A percentile compares a stretch with the other conserved stretches of the same genome.
Conservation (phyloP, 2,113 vertebrate genomes). For the Oreochromis aureus region DNA sequence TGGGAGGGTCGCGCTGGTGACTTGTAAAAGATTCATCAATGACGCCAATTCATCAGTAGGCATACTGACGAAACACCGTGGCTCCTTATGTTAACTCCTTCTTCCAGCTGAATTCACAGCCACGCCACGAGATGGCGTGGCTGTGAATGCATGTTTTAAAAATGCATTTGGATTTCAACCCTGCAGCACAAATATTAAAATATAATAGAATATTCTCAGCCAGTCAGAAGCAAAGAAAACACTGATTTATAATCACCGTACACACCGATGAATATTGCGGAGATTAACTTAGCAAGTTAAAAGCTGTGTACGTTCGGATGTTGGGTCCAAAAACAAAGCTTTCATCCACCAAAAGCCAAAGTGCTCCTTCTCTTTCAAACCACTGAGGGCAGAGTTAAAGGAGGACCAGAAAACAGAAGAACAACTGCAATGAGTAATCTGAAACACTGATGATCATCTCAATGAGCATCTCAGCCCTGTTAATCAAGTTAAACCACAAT, state of each 20-base stretch:
- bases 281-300: neutral
- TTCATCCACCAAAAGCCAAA: neutral
- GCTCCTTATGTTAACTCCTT: neutral
- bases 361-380: neutral
- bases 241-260: neutral
- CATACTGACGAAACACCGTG: neutral
- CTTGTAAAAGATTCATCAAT: neutral
- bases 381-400: neutral
- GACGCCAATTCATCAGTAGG: neutral
- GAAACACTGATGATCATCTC: conserved; percentile 3
- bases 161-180: neutral
- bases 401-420: neutral
- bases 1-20: neutral
- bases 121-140: neutral
- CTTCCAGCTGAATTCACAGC: neutral
- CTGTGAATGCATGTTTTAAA: neutral
- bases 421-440: neutral
- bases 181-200: neutral
- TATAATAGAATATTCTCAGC: neutral
- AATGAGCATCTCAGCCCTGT: neutral
- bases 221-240: neutral
- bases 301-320: neutral
- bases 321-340: neutral
- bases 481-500: conserved; percentile 26
- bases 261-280: neutral